A percentile compares a stretch with the other conserved stretches of the same genome.
phyloP scores from a whole-genome alignment of 2,797 vertebrate species.

The Danio tinwini region DNA sequence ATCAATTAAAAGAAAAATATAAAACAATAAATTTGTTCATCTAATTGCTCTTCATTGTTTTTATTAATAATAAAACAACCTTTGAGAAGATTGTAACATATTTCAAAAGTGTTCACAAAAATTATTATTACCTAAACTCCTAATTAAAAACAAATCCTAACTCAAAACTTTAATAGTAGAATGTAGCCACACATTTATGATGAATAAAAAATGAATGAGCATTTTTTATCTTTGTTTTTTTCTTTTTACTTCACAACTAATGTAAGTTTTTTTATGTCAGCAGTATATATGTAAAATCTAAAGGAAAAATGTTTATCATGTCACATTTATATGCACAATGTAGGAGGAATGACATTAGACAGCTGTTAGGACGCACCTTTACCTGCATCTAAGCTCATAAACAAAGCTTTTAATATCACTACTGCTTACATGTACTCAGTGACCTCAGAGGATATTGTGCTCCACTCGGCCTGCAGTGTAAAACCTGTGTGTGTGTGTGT shows the following conservation, averaged over 20 bases:
- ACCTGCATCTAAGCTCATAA: constrained; percentile 1
- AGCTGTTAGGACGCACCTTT: constrained; percentile 27
- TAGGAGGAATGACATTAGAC: neutral
- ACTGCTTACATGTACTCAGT: constrained; percentile 11
- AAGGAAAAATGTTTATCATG: neutral
- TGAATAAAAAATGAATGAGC: neutral
- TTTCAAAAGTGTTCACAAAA: too few relatives aligned
- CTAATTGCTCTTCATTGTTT: too few relatives aligned
- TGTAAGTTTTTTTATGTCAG: neutral
- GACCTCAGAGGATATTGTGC: neutral
- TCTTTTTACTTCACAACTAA: constrained; percentile 3
- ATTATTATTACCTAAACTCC: too few relatives aligned
- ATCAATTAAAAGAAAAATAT: too few relatives aligned
- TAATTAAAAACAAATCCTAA: too few relatives aligned
- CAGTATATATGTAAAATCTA: neutral
- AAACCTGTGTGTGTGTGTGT: neutral
- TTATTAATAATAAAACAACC: too few relatives aligned
- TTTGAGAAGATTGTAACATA: too few relatives aligned
- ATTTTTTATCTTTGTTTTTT: neutral
- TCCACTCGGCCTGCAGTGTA: neutral
- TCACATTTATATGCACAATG: neutral
- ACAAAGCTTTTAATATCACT: constrained; percentile 35
- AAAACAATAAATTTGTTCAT: too few relatives aligned
- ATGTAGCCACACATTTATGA: too few relatives aligned
- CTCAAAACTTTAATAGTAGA: too few relatives aligned